Percentiles rank a stretch among this genome's conserved stretches.
phyloP scores from a whole-genome alignment of 2,113 vertebrate species.

The Dipodomys stephensi region DNA sequence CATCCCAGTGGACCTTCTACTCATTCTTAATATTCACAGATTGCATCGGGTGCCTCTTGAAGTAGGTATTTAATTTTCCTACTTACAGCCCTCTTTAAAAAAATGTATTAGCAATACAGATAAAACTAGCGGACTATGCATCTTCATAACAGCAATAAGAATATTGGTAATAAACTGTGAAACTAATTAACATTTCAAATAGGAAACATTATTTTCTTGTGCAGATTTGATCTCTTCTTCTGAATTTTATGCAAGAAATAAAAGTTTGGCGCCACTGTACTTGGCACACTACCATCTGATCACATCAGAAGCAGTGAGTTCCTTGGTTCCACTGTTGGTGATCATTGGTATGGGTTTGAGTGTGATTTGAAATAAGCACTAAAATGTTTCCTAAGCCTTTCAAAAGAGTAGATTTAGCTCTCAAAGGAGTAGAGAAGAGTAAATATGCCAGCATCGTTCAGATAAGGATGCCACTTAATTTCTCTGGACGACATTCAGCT shows the following conservation, averaged over 20 bases:
- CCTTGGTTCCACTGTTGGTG: no score
- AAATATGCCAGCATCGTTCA: background rate
- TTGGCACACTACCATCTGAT: background rate
- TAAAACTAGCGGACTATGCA: conserved; percentile 9
- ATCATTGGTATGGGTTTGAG: background rate
- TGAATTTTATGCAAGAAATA: conserved; percentile 28
- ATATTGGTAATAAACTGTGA: conserved; percentile 31
- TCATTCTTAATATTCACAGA: background rate
- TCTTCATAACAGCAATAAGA: conserved; percentile 47
- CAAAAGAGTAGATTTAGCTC: conserved; percentile 28
- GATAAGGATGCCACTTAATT: conserved; percentile 50
- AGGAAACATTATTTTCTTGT: background rate
- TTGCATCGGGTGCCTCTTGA: background rate
- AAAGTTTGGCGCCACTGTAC: background rate
- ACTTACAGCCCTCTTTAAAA: conserved; percentile 12
- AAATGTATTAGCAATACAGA: background rate
- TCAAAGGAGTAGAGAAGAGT: background rate
- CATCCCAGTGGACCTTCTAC: background rate
- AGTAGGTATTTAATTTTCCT: conserved; percentile 21
- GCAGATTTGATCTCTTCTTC: background rate
- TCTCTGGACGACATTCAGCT: conserved; percentile 46
- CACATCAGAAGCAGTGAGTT: background rate
- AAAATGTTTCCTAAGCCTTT: conserved; percentile 51
- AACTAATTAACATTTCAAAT: conserved; percentile 58
- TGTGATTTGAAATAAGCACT: conserved; percentile 48